Base-by-base conservation (phyloP, 2,888 invertebrate genomes). In the Onchidella celtica region DNA sequence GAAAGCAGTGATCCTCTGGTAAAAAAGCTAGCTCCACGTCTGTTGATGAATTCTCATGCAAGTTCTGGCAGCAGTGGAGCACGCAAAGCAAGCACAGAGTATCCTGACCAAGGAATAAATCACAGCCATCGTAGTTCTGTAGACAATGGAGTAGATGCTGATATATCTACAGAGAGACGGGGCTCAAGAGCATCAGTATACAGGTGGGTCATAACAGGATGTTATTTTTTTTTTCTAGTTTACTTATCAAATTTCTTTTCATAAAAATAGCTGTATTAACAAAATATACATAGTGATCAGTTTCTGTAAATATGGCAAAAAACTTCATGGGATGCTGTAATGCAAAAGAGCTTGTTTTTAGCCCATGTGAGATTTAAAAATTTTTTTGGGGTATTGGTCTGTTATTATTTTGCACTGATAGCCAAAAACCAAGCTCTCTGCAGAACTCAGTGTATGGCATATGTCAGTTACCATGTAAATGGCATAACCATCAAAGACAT, bases 1-100 rank as follows among this genome's bases (percentile, higher is more conserved):
- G 57, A 17, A 55, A 77, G 61, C 77, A 79, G 40, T 55, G 72
- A 69, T 32, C 65, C 75, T 69, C 40, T 70, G 68, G 14, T 68
- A 36, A 40, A 40, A 36, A 80, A 55, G 36, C 73, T 70, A 68
- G 65, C 57, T 14, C 74, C 70, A 27, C 61, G 57, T 2, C 77
- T 68, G n/a, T 9, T 77, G 36, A 66, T 66, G 57, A 70, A 78
- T n/a, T 66, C 65, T 0, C 69, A 14, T 40, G 47, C 34, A 29
- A 69, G 34, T 40, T 36, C 55, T 14, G 34, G 29, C 11, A 66
- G 9, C 24, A 38, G 38, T n/a, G 69, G 32, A n/a, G 17, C 36
- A n/a, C 78, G 75, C 27, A 40, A 29, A 65, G 27, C 65, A 47
- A 65, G 14, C 4, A 29, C 29, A 11, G 38, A 36, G 59, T 27